A percentile compares a stretch with the other conserved stretches of the same genome.
Evolutionary conservation across 1,140 invertebrate species (phyloP).

Genomic region (Proales similis): DNA sequence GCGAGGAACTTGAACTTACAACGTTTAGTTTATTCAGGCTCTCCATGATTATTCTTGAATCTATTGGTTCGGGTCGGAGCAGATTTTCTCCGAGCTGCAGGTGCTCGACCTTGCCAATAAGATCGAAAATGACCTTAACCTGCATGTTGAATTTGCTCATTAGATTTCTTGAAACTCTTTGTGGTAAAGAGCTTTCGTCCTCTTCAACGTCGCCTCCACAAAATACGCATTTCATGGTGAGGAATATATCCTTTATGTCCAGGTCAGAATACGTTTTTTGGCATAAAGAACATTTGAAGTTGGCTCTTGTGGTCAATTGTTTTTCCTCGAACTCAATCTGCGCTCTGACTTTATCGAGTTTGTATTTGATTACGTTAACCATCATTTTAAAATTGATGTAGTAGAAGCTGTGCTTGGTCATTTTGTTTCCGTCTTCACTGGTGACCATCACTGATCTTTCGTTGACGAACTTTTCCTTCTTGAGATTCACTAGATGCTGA

Average conservation of each 20-base stretch:
- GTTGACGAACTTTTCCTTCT: constrained; percentile 14
- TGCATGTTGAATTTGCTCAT: constrained; percentile 27
- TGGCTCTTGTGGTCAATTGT: not conserved
- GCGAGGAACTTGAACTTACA: not conserved
- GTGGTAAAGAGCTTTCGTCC: constrained; percentile 6
- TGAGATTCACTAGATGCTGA: constrained; percentile 20
- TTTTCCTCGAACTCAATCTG: constrained; percentile 23
- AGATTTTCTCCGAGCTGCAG: constrained; percentile 9
- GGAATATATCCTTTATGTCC: constrained; percentile 31
- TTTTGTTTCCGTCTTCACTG: constrained; percentile 2
- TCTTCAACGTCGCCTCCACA: constrained; percentile 29
- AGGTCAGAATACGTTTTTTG: constrained; percentile 27
- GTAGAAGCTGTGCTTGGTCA: constrained; percentile 19
- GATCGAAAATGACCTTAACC: constrained; percentile 8
- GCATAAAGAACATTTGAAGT: constrained; percentile 16
- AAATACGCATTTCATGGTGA: constrained; percentile 16
- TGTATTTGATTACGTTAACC: constrained; percentile 34
- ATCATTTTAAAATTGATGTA: constrained; percentile 34
- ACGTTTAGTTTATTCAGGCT: not conserved
- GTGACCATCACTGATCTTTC: constrained; percentile 31
- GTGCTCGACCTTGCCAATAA: constrained; percentile 19
- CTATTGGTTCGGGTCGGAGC: constrained; percentile 7
- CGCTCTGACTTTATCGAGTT: constrained; percentile 11
- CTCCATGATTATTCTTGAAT: constrained; percentile 12
- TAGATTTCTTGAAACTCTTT: constrained; percentile 11